Base-by-base conservation (phyloP, 2,888 invertebrate genomes). In the Tetrapedia diversipes region DNA sequence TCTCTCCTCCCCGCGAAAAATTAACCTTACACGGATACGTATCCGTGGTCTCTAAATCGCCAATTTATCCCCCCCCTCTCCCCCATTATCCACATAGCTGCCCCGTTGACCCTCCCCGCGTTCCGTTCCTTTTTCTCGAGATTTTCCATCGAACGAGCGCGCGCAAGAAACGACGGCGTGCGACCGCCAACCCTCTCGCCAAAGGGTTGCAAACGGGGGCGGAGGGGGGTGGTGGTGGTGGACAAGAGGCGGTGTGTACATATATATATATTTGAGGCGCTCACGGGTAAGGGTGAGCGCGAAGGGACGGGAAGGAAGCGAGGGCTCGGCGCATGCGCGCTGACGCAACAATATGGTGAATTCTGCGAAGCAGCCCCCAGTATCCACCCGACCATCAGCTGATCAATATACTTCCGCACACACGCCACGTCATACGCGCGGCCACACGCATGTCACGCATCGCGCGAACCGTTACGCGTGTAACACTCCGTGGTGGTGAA, bases 381-480 rank as follows among this genome's bases (percentile, higher is more conserved):
- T 90, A 89, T 89, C 87, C 90, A 89, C 89, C 90, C 90, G 91
- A 89, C 89, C 89, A 90, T 89, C 90, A 89, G 89, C 90, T 90
- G 90, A 90, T 90, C 90, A 87, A 90, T 90, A 90, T 88, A 89
- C 81, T 79, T 85, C 80, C 77, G 82, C 84, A 82, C 80, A 78
- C 86, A 82, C 85, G 85, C 80, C 86, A 85, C 86, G 84, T 85
- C 86, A 84, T 74, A 82, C 78, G 81, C 78, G 84, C 80, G 84
- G 70, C n/a, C 86, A 84, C 86, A 84, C 84, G 86, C 84, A 86
- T 86, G 84, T 81, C 84, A 79, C 77, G 79, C 86, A 82, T 78
- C 77, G 76, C 60, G 75, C 71, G 77, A 77, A 71, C 74, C 69
- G 81, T 77, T 72, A 82, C 74, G 68, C 82, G 85, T 79, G 79